Evolutionary conservation across 2,113 vertebrate genomes (phyloP), one percentile per base, ranked within the genome.

Genomic region (Asarcornis scutulata): DNA sequence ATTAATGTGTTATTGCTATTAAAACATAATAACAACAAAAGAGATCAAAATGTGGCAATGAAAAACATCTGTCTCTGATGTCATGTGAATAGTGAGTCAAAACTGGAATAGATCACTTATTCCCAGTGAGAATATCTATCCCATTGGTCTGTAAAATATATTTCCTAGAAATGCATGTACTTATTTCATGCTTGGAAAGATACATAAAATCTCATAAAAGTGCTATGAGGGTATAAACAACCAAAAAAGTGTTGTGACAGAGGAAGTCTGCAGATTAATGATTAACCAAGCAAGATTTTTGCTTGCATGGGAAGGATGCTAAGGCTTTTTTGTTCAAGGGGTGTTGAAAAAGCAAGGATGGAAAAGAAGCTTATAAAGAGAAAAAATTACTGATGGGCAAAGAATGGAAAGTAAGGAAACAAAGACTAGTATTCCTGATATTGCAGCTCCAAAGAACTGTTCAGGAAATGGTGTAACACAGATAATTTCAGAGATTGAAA

Each of bases 111-210:
- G 56, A 83, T 40, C 25, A 67, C 56, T 88, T 80, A 92, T 68
- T 21, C 14, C 34, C 62, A 50, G 31, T 40, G 77, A 92, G 68
- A 71, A 42, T 72, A 86, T 83, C 73, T 86, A 71, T 83, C 83
- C 56, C 66, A 64, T 25, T 90, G 73, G 62, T 82, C 80, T 91
- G 85, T 90, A 88, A 97, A 89, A 91, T 89, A 59, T 73, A 85
- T 86, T 91, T 95, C 69, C 52, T 95, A 75, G 53, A 94, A 95
- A 93, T 29, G 44, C 40, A 73, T 95, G 83, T 84, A 89, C 80
- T 95, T 93, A 96, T 95, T 96, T 95, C 95, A 97, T 92, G 93
- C 93, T 93, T 93, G 95, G 92, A 94, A 97, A 91, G 93, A 69
- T 72, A 90, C 86, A 93, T 88, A 96, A 95, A 93, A 82, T 90